These are phyloP conservation scores for Eudemis profundana DNA, from an alignment of 2,888 invertebrate genomes.

Conservation along the genomic window DNA sequence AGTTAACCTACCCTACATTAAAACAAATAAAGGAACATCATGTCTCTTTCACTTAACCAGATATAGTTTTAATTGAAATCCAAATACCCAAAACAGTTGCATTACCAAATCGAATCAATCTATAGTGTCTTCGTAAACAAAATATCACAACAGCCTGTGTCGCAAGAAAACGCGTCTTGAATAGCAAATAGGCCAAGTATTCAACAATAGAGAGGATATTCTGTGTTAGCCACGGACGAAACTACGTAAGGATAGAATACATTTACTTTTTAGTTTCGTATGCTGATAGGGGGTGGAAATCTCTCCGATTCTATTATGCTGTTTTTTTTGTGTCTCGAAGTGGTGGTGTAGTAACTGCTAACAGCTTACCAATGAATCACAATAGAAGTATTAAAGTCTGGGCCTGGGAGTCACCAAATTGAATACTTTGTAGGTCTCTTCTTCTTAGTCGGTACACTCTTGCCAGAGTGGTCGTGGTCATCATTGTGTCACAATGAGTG, in stretches of 20 bases:
- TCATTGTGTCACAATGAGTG: too few species aligned
- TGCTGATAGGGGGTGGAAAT: conserved; percentile 41
- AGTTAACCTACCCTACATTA: too few species aligned
- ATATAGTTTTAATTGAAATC: conserved; percentile 12
- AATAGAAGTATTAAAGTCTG: not conserved
- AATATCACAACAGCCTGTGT: conserved; percentile 42
- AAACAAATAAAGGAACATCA: too few species aligned
- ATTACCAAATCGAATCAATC: conserved; percentile 27
- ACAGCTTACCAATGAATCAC: not conserved
- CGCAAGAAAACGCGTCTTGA: conserved; percentile 37
- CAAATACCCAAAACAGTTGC: conserved; percentile 25
- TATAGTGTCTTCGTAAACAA: conserved; percentile 34
- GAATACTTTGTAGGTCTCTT: too few species aligned
- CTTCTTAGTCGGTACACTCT: too few species aligned
- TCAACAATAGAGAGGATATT: conserved; percentile 36
- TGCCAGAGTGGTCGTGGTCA: too few species aligned
- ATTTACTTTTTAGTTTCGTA: conserved; percentile 41
- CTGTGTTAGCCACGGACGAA: conserved; percentile 33
- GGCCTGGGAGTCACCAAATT: too few species aligned
- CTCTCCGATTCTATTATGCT: conserved; percentile 38
- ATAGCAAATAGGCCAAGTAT: conserved; percentile 37
- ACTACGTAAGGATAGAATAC: conserved; percentile 40
- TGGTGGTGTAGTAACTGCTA: conserved; percentile 11
- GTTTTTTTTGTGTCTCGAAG: conserved; percentile 25
- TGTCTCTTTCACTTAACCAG: not conserved